Evolutionary conservation across 2,888 invertebrate species (phyloP), one percentile per base, ranked within the genome.

Genomic region (Phaedon cochleariae): DNA sequence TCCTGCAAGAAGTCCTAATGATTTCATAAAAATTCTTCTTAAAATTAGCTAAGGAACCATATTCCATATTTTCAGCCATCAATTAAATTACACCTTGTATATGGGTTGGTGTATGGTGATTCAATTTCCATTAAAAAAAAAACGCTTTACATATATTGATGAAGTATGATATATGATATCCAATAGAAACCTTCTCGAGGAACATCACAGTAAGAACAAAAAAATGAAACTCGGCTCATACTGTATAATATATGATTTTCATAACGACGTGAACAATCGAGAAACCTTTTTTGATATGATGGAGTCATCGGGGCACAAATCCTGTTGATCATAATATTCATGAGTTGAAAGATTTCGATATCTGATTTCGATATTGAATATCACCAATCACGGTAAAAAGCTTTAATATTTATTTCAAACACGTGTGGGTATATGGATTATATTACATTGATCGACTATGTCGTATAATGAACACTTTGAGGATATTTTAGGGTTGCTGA

Each of bases 361-460:
- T 69, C 69, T 69, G 64, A 67, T 69, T 69, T 69, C 69, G 34
- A 55, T 69, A 69, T 69, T 63, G 31, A 67, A 63, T 69, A 51
- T 67, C 69, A 65, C 62, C 46, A 57, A 62, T 59, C 54, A 59
- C 60, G 41, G 48, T 65, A 63, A 67, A 64, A 64, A 64, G 58
- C n/a, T 26, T 55, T 57, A 58, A 53, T 55, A 55, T 21, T 45
- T 37, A 53, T 26, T 62, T 52, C 17, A 57, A 54, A 60, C 69
- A 69, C 69, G 69, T 69, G 69, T 62, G 69, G 53, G 45, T 58
- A 62, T 37, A 31, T 21, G 58, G 48, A 61, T 64, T 31, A 48
- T 17, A 48, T 64, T 64, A 22, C 64, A 9, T n/a, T 10, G 6
- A 34, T 34, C 34, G 34, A 10, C 9, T 10, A 34, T 34, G 34